Evolutionary conservation across 2,888 invertebrate genomes (phyloP).

Genomic region (Pollenia angustigena): DNA sequence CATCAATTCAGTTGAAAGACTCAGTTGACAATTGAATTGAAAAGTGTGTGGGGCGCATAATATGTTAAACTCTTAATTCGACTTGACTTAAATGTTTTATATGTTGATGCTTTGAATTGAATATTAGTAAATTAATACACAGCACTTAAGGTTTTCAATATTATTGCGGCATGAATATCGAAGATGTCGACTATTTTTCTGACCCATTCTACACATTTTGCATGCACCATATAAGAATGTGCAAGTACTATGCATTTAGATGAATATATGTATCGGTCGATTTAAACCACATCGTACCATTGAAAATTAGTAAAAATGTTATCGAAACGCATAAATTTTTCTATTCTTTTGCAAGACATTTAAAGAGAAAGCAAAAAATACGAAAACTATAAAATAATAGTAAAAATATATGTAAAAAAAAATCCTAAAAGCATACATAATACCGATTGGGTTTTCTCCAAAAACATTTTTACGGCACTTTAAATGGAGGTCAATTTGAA

Average conservation of each 20-base stretch:
- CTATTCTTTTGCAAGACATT: conserved; percentile 60
- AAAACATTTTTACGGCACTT: conserved; percentile 55
- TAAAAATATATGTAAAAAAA: conserved; percentile 32
- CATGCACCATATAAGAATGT: conserved; percentile 35
- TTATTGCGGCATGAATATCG: too few species aligned
- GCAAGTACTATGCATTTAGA: conserved; percentile 3
- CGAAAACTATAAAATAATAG: conserved; percentile 16
- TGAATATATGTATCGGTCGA: conserved; percentile 45
- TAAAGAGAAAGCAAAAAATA: conserved; percentile 4
- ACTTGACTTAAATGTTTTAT: too few species aligned
- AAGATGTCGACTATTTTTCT: conserved; percentile 1
- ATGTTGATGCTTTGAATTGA: too few species aligned
- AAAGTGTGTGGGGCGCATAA: too few species aligned
- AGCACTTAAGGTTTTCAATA: background rate
- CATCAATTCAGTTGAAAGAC: too few species aligned
- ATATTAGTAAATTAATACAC: too few species aligned
- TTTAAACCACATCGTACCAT: conserved; percentile 66
- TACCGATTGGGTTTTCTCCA: conserved; percentile 33
- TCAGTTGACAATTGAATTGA: too few species aligned
- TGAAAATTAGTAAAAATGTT: conserved; percentile 69
- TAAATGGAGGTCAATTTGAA: conserved; percentile 61
- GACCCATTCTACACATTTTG: conserved; percentile 6
- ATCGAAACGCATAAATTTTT: conserved; percentile 71
- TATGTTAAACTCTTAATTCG: too few species aligned
- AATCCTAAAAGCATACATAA: conserved; percentile 46